Conservation (phyloP, 2,113 vertebrate species). For the Pao palembangensis region DNA sequence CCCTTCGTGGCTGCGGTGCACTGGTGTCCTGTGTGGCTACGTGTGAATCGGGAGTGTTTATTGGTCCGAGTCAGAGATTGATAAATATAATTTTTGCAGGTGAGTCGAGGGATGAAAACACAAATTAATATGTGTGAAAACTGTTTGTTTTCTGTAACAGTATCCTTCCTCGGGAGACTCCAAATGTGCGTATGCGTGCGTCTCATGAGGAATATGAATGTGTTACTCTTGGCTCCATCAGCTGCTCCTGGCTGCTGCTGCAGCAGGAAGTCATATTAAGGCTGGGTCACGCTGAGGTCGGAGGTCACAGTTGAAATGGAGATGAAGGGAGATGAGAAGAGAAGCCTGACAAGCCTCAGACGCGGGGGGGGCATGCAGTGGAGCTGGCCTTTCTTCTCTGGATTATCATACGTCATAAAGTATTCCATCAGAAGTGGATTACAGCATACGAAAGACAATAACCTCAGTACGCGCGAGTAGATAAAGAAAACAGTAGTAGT, state of each 20-base stretch:
- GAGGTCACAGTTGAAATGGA: slow-evolving; percentile 28
- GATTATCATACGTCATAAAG: background rate
- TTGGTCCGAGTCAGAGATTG: slow-evolving; percentile 25
- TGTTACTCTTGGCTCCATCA: slow-evolving; percentile 40
- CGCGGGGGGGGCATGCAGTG: background rate
- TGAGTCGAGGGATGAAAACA: slow-evolving; percentile 25
- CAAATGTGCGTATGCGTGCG: background rate
- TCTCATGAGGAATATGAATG: background rate
- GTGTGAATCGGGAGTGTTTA: slow-evolving; percentile 20
- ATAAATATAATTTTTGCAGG: slow-evolving; percentile 32
- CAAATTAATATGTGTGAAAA: slow-evolving; percentile 14
- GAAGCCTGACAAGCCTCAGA: slow-evolving; percentile 2
- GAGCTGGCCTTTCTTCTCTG: background rate
- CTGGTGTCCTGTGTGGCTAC: slow-evolving; percentile 7
- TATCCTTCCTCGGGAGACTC: slow-evolving; percentile 30
- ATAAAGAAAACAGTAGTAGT: too few relatives aligned
- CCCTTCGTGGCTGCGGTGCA: background rate
- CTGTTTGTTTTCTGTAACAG: slow-evolving; percentile 32
- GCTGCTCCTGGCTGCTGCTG: slow-evolving; percentile 28
- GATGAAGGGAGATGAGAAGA: slow-evolving; percentile 14
- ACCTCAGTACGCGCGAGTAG: too few relatives aligned
- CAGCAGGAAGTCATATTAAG: slow-evolving; percentile 47
- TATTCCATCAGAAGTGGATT: background rate
- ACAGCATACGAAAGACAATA: background rate
- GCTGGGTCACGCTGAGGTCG: slow-evolving; percentile 16